Evolutionary conservation across 2,888 invertebrate genomes (phyloP), one percentile per base, ranked within the genome.

Genomic region (Aphelenchoides bicaudatus): DNA sequence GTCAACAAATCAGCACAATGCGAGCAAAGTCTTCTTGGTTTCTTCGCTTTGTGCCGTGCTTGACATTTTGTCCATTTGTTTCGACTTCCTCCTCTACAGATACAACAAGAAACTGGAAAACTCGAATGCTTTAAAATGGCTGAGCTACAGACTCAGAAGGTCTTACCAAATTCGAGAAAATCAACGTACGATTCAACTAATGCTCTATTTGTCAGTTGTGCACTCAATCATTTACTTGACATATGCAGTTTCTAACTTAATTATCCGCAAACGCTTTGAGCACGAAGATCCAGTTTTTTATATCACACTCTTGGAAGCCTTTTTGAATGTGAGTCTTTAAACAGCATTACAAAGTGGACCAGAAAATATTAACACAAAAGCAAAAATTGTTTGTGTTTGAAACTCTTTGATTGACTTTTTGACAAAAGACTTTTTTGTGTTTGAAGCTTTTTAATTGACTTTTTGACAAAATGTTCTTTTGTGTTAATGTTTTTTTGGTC

Each of bases 241-340:
- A 10, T 34, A 34, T n/a, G n/a, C 10, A 10, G 10, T 34, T 10
- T 34, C 10, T n/a, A 34, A 34, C 34, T n/a, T 34, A n/a, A 34
- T 10, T n/a, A n/a, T n/a, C 34, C 34, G 34, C n/a, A n/a, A n/a
- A n/a, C n/a, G 34, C 10, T 34, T 34, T n/a, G 10, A 10, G 34
- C 10, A n/a, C 34, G 34, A n/a, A 34, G 34, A 34, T 34, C 34
- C 10, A 10, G 34, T 34, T n/a, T n/a, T 34, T n/a, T 10, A 34
- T n/a, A 34, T 34, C 34, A n/a, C n/a, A 10, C 34, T 34, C n/a
- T n/a, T 34, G 34, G 34, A 34, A n/a, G 34, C 34, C 34, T 34
- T 10, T n/a, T 34, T 34, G 10, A 34, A 10, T 10, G 34, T 34
- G 10, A 10, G n/a, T n/a, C n/a, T n/a, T n/a, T n/a, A n/a, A n/a